Base-by-base conservation (phyloP, 2,113 vertebrate genomes). In the Pica pica region DNA sequence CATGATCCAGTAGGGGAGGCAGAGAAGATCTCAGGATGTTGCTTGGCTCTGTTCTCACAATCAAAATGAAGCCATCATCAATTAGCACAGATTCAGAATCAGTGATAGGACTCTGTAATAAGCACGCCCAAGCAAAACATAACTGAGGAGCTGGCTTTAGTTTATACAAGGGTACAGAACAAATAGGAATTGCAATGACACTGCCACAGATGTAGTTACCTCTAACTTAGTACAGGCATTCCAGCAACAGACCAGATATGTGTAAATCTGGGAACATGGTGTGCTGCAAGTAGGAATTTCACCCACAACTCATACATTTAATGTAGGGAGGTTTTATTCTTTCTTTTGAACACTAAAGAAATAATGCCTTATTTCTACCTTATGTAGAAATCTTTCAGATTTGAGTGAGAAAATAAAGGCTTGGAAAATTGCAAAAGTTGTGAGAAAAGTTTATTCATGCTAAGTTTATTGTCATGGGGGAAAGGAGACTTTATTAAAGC, bases 401-500 rank as follows among this genome's bases (percentile, higher is more conserved):
- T 59, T 44, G 39, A 70, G 52, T 68, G 73, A 84, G 69, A 90
- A 96, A 95, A 87, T 87, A 70, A 42, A 88, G 78, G 30, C 78
- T 77, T 63, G 31, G 55, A 57, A 93, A 89, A 86, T 76, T 76
- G 37, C 71, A 56, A n/a, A 95, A 92, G 86, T 86, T 97, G 89
- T 80, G 68, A 77, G 39, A 64, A 64, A 90, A 97, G 94, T 96
- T 95, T 97, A 67, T 88, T 92, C 91, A 59, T 90, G 88, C 67
- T 79, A 80, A 85, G 86, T 90, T 95, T 97, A 97, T 97, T 95
- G 95, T 97, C 96, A 91, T 41, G 90, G 68, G 94, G 78, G 82
- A 93, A 91, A 95, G 92, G 52, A 91, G 87, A 82, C 95, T 97
- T 98, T 97, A 97, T 97, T 97, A 91, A 93, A 96, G 95, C 96